Conservation (phyloP, 1,140 invertebrate species). For the Drosophila ambigua region DNA sequence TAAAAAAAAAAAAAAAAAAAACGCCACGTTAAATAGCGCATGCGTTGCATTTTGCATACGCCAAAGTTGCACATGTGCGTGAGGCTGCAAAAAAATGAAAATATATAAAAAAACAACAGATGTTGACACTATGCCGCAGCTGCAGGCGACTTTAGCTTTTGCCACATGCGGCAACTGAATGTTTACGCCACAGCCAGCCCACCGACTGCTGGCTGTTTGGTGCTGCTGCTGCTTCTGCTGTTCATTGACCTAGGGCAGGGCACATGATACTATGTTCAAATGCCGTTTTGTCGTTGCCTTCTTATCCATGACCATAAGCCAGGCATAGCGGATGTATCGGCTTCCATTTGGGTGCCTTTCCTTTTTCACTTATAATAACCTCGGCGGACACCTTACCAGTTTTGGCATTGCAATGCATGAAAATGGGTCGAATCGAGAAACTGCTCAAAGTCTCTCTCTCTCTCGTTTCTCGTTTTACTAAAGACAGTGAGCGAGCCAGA, state of each 20-base stretch:
- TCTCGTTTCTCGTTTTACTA: slow-evolving; percentile 42
- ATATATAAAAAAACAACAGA: slow-evolving; percentile 49
- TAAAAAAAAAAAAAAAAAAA: slow-evolving; percentile 47
- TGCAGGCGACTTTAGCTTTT: slow-evolving; percentile 51
- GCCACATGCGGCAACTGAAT: slow-evolving; percentile 56
- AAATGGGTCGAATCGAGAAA: slow-evolving; percentile 40
- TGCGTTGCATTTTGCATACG: slow-evolving; percentile 31
- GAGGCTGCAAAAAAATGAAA: slow-evolving; percentile 51
- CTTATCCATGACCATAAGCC: slow-evolving; percentile 15
- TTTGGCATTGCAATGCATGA: not conserved
- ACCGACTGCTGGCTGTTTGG: slow-evolving; percentile 7
- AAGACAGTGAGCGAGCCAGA: not conserved
- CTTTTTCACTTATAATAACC: slow-evolving; percentile 28
- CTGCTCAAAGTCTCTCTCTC: slow-evolving; percentile 3
- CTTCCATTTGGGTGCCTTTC: slow-evolving; percentile 52
- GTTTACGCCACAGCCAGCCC: slow-evolving; percentile 34
- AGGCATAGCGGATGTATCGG: slow-evolving; percentile 38
- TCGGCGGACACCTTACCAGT: slow-evolving; percentile 30
- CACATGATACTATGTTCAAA: slow-evolving; percentile 30
- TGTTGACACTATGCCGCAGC: slow-evolving; percentile 54
- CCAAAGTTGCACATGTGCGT: slow-evolving; percentile 60
- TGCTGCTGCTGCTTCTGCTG: slow-evolving; percentile 1
- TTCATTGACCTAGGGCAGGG: slow-evolving; percentile 61
- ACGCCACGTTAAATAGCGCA: slow-evolving; percentile 44
- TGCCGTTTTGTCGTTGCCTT: slow-evolving; percentile 11